phyloP scores from a whole-genome alignment of 2,888 invertebrate species.

The Apeira syringaria region DNA sequence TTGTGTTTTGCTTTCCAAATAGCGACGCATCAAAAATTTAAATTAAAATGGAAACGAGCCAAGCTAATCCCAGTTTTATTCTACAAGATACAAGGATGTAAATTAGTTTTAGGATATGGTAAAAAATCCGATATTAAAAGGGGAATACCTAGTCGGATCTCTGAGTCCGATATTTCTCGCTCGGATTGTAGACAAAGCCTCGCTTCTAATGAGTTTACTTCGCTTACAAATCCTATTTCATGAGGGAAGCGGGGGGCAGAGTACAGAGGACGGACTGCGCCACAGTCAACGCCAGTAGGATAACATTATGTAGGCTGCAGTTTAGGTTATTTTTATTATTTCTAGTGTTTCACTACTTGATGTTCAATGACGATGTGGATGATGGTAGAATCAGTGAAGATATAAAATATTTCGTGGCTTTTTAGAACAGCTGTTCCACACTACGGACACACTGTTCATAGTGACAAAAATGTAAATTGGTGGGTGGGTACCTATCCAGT shows the following conservation, averaged over 20 bases:
- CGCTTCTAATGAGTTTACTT: constrained; percentile 51
- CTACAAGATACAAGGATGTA: constrained; percentile 3
- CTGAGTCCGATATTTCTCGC: constrained; percentile 44
- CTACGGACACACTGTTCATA: too few species aligned
- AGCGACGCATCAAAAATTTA: constrained; percentile 20
- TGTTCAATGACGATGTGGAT: too few species aligned
- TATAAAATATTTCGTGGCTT: too few species aligned
- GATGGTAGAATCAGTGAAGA: too few species aligned
- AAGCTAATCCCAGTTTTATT: constrained; percentile 9
- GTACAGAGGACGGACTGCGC: background rate
- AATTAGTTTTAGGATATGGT: constrained; percentile 9
- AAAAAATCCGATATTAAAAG: constrained; percentile 21
- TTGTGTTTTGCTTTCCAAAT: constrained; percentile 15
- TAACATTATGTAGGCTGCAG: background rate
- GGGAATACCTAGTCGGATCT: constrained; percentile 33
- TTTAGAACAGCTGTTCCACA: too few species aligned
- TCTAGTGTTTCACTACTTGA: too few species aligned
- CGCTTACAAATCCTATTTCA: constrained; percentile 48
- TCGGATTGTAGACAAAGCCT: constrained; percentile 44
- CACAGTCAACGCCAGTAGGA: background rate
- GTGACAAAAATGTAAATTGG: too few species aligned
- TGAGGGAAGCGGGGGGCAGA: constrained; percentile 8
- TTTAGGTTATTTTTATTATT: too few species aligned
- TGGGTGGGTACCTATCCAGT: too few species aligned
- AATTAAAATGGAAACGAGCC: constrained; percentile 10